Conservation (phyloP, 2,797 vertebrate genomes). For the Poecile montanus region DNA sequence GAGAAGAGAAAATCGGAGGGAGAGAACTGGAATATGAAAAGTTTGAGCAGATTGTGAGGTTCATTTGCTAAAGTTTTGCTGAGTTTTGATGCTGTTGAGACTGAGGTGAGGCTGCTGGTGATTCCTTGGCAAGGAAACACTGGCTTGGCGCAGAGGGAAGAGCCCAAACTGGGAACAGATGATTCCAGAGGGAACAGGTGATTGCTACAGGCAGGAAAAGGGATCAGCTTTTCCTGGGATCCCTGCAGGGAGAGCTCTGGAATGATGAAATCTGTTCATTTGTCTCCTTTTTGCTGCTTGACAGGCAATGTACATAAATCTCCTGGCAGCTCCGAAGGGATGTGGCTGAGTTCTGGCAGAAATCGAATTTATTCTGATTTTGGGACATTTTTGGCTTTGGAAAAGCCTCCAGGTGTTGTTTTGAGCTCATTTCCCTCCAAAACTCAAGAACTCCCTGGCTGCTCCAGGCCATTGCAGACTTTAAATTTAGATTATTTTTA, state of each 20-base stretch:
- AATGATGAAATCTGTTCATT: not conserved
- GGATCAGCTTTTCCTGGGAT: not conserved
- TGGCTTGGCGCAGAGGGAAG: not conserved
- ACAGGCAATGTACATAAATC: not conserved
- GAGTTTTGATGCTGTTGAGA: not conserved
- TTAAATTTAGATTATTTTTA: not conserved
- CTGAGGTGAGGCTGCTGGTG: not conserved
- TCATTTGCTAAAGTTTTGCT: not conserved
- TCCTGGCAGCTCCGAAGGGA: not conserved
- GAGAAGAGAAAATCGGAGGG: not conserved
- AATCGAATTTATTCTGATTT: not conserved
- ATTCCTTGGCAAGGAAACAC: not conserved
- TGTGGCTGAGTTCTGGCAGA: not conserved
- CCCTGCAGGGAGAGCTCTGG: not conserved
- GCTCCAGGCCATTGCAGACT: rapidly evolving
- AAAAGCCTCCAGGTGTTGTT: not conserved
- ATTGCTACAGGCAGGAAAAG: too few species aligned
- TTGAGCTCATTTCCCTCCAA: not conserved
- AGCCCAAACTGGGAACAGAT: not conserved
- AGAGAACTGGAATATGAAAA: not conserved
- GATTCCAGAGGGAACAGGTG: not conserved
- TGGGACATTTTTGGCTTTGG: not conserved
- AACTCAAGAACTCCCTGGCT: not conserved
- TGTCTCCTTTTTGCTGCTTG: not conserved
- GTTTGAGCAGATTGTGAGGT: not conserved